Conservation (phyloP, 2,888 invertebrate genomes). For the Muschampia staudingeri region DNA sequence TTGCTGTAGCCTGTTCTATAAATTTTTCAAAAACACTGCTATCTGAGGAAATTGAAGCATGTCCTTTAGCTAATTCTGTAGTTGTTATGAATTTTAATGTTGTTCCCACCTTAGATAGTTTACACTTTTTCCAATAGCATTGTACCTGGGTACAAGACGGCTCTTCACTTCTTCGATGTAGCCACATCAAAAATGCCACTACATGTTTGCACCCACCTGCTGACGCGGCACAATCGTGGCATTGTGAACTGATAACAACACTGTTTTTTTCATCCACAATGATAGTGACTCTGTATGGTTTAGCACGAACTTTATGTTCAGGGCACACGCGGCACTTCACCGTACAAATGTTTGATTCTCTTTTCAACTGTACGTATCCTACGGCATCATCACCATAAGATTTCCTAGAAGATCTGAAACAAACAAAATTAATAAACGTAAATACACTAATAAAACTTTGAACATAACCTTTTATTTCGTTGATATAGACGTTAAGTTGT, state of each 20-base stretch:
- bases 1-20: slow-evolving; percentile 48
- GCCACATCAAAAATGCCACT: slow-evolving; percentile 72
- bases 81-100: slow-evolving; percentile 70
- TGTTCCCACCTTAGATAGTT: slow-evolving; percentile 69
- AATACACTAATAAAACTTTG: too few relatives aligned
- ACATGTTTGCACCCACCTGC: slow-evolving; percentile 73
- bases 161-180: slow-evolving; percentile 73
- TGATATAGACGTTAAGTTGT: slow-evolving; percentile 1
- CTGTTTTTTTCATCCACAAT: slow-evolving; percentile 64
- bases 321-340: slow-evolving; percentile 64
- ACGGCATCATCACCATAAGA: slow-evolving; percentile 29
- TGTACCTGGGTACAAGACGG: slow-evolving; percentile 69
- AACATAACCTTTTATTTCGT: background rate
- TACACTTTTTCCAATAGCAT: slow-evolving; percentile 73
- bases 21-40: slow-evolving; percentile 57
- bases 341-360: background rate
- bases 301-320: slow-evolving; percentile 71
- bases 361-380: slow-evolving; percentile 7
- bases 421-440: background rate
- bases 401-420: slow-evolving; percentile 15
- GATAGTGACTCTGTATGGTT: slow-evolving; percentile 67
- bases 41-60: slow-evolving; percentile 59
- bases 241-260: slow-evolving; percentile 8
- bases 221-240: slow-evolving; percentile 59
- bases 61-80: slow-evolving; percentile 67